Conservation (phyloP, 2,888 invertebrate genomes). For the Ennomos quercinarius region DNA sequence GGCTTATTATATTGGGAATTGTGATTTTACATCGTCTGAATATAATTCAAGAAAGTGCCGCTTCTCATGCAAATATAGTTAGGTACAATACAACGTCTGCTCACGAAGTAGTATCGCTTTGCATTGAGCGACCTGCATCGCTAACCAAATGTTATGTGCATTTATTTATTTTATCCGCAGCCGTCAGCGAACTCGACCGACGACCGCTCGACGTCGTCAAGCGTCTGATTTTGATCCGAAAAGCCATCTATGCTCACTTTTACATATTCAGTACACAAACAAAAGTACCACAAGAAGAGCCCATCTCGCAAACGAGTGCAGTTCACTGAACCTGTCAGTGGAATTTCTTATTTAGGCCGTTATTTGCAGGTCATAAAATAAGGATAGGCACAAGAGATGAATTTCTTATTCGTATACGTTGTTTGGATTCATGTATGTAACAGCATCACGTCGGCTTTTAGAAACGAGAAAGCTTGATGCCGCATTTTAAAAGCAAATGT, state of each 20-base stretch:
- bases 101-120: conserved; percentile 53
- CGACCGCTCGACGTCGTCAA: conserved; percentile 52
- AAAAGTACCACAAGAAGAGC: conserved; percentile 49
- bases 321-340: conserved; percentile 65
- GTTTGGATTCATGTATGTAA: conserved; percentile 18
- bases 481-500: conserved; percentile 60
- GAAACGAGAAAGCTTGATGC: conserved; percentile 32
- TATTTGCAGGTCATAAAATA: conserved; percentile 68
- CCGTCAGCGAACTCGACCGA: conserved; percentile 54
- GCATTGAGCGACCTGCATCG: conserved; percentile 60
- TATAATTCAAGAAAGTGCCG: conserved; percentile 63
- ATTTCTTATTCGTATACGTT: conserved; percentile 30
- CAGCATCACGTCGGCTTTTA: conserved; percentile 26
- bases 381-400: conserved; percentile 3
- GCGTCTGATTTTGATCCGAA: conserved; percentile 54
- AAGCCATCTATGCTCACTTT: conserved; percentile 50
- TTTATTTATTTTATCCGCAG: conserved; percentile 71
- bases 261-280: conserved; percentile 60
- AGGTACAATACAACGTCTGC: conserved; percentile 39
- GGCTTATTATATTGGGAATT: conserved; percentile 43
- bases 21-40: conserved; percentile 45
- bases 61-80: conserved; percentile 73
- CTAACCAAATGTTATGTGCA: conserved; percentile 81
- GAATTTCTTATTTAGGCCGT: conserved; percentile 69
- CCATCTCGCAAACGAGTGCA: conserved; percentile 58